Evolutionary conservation across 2,113 vertebrate genomes (phyloP).

Genomic region (Prunella fulvescens): DNA sequence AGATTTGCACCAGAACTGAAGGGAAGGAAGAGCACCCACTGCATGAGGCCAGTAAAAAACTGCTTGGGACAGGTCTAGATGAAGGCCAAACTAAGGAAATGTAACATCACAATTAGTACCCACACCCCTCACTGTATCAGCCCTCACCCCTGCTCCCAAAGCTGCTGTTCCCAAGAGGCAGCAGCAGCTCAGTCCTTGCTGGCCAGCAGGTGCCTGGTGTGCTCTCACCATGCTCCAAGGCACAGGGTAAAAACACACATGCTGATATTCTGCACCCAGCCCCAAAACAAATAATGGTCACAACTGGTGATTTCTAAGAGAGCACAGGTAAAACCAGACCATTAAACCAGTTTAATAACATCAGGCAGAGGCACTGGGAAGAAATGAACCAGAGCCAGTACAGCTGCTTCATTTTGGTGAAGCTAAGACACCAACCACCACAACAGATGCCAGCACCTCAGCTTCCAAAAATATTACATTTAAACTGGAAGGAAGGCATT

Average conservation of each 20-base stretch:
- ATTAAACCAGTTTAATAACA: not conserved
- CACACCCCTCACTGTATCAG: not conserved
- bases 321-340: not conserved
- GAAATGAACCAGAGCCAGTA: not conserved
- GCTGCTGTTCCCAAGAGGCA: not conserved
- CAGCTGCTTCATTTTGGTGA: not conserved
- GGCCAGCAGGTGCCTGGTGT: not conserved
- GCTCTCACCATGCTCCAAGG: not conserved
- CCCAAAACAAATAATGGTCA: not conserved
- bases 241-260: not conserved
- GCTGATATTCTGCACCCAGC: not conserved
- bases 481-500: not conserved
- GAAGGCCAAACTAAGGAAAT: not conserved
- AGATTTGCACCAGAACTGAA: not conserved
- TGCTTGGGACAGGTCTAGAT: not conserved
- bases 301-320: not conserved
- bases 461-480: not conserved
- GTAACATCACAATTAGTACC: not conserved
- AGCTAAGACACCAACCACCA: not conserved
- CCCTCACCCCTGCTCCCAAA: not conserved
- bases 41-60: not conserved
- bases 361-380: not conserved
- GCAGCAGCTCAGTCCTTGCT: not conserved
- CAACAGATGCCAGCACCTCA: not conserved
- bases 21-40: not conserved